These are phyloP conservation scores for Dromococcyx pavoninus DNA, from an alignment of 2,797 vertebrate species.

Conservation along the genomic window DNA sequence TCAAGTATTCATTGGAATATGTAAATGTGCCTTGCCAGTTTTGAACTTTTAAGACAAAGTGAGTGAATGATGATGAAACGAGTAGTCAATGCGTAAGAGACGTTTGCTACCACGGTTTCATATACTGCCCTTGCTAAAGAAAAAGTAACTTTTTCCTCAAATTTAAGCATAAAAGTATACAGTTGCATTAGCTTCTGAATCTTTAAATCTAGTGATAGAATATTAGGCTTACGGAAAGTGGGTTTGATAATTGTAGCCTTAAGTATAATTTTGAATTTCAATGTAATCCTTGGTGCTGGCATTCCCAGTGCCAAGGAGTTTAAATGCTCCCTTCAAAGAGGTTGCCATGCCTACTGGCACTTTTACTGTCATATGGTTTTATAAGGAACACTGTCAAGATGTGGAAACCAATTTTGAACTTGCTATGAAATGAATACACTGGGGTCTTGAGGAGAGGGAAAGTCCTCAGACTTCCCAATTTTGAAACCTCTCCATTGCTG, in stretches of 20 bases:
- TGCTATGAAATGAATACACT: slow-evolving; percentile 51
- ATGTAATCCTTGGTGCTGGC: slow-evolving; percentile 84
- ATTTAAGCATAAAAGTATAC: slow-evolving; percentile 70
- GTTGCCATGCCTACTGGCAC: slow-evolving; percentile 82
- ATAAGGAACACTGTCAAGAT: slow-evolving; percentile 84
- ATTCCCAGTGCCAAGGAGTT: slow-evolving; percentile 78
- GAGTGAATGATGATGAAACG: slow-evolving; percentile 75
- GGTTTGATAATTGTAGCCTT: slow-evolving; percentile 82
- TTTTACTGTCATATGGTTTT: slow-evolving; percentile 83
- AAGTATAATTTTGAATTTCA: slow-evolving; percentile 78
- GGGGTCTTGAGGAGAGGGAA: slow-evolving; percentile 61
- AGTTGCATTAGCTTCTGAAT: slow-evolving; percentile 74
- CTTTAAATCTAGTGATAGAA: slow-evolving; percentile 67
- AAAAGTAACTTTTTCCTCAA: slow-evolving; percentile 62
- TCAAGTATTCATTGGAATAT: slow-evolving; percentile 86
- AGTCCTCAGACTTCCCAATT: slow-evolving; percentile 55
- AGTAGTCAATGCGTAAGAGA: slow-evolving; percentile 75
- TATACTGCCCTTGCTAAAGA: slow-evolving; percentile 78
- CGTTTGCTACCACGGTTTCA: slow-evolving; percentile 73
- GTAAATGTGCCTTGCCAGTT: slow-evolving; percentile 86
- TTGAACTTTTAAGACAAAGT: slow-evolving; percentile 76
- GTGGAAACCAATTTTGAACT: slow-evolving; percentile 69
- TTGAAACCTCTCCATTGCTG: slow-evolving; percentile 75
- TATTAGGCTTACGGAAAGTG: slow-evolving; percentile 74
- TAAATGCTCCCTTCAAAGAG: slow-evolving; percentile 81